phyloP scores from a whole-genome alignment of 2,113 vertebrate species.

The Eleginops maclovinus region DNA sequence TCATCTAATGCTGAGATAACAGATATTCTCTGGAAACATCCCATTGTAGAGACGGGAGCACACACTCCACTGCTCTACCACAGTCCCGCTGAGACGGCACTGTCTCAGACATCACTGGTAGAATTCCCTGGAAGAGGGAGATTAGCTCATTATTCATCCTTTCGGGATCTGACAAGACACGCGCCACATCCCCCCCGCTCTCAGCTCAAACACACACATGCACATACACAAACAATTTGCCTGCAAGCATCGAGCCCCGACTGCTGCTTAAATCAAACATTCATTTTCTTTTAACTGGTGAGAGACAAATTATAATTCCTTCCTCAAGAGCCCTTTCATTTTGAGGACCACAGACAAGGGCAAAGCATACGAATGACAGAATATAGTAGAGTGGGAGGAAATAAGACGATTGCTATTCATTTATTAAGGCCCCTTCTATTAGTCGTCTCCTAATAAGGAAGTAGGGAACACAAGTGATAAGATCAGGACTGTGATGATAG shows the following conservation, averaged over 20 bases:
- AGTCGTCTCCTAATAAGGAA: slow-evolving; percentile 18
- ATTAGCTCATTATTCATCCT: slow-evolving; percentile 80
- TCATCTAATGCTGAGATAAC: slow-evolving; percentile 45
- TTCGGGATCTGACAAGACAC: slow-evolving; percentile 72
- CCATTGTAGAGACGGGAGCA: slow-evolving; percentile 36
- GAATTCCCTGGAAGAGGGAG: slow-evolving; percentile 74
- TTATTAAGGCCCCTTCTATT: slow-evolving; percentile 4
- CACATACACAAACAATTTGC: slow-evolving; percentile 50
- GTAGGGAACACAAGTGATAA: not conserved
- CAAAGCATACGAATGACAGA: slow-evolving; percentile 45
- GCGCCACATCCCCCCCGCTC: slow-evolving; percentile 25
- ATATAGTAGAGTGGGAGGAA: slow-evolving; percentile 48
- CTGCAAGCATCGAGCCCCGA: slow-evolving; percentile 36
- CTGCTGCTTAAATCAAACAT: slow-evolving; percentile 65
- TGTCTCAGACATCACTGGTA: slow-evolving; percentile 64
- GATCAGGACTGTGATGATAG: not conserved
- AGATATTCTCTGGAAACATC: slow-evolving; percentile 49
- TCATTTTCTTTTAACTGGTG: slow-evolving; percentile 59
- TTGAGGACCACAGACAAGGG: slow-evolving; percentile 12
- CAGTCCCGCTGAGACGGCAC: slow-evolving; percentile 56
- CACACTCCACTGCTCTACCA: slow-evolving; percentile 58
- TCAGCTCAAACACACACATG: slow-evolving; percentile 52
- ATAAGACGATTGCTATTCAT: slow-evolving; percentile 44
- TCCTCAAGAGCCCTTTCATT: slow-evolving; percentile 39
- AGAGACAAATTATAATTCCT: slow-evolving; percentile 59